phyloP scores from a whole-genome alignment of 2,113 vertebrate species.

The Elachura formosa region DNA sequence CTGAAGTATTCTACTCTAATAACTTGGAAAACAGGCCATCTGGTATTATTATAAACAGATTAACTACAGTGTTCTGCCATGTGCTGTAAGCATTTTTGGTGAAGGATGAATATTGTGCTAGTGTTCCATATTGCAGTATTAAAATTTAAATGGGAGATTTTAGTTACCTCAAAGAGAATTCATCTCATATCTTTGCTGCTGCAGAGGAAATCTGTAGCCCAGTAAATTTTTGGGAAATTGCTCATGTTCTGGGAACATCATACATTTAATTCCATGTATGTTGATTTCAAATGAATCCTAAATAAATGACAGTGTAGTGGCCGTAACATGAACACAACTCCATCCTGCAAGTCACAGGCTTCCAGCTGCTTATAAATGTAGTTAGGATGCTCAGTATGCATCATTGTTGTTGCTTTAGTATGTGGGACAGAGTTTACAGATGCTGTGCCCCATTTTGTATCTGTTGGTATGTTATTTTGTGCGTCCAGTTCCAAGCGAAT shows the following conservation, averaged over 20 bases:
- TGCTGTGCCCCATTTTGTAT: not conserved
- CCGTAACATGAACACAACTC: not conserved
- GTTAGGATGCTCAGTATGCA: not conserved
- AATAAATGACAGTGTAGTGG: not conserved
- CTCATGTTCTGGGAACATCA: not conserved
- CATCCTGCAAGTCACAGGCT: not conserved
- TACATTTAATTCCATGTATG: not conserved
- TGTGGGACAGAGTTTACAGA: not conserved
- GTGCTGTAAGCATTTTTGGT: not conserved
- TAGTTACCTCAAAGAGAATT: not conserved
- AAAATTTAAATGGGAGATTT: not conserved
- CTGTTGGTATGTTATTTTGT: not conserved
- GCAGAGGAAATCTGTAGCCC: not conserved
- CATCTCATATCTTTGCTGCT: not conserved
- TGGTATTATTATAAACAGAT: not conserved
- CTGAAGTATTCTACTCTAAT: not conserved
- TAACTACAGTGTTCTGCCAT: not conserved
- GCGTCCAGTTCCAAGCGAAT: not conserved
- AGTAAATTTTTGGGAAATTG: not conserved
- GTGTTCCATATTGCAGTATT: not conserved
- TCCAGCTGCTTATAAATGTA: not conserved
- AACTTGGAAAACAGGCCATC: not conserved
- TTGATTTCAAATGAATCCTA: not conserved
- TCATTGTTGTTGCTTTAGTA: not conserved
- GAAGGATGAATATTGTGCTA: not conserved